Evolutionary conservation across 2,113 vertebrate species (phyloP).

Genomic region (Climacteris rufus): DNA sequence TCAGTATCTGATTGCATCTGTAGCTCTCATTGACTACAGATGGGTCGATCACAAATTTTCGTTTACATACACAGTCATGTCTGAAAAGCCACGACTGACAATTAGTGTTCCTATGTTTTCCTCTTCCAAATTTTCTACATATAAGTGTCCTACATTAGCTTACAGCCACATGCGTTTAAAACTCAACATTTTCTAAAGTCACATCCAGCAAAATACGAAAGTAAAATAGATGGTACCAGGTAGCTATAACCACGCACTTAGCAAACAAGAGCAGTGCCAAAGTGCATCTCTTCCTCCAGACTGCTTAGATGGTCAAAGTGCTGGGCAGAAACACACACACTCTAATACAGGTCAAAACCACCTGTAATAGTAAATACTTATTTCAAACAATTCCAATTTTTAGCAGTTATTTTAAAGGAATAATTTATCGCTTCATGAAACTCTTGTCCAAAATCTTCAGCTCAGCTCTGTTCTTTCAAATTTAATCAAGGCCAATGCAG

Average conservation of each 20-base stretch:
- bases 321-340: neutral
- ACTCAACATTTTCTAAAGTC: conserved; percentile 6
- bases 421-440: neutral
- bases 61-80: neutral
- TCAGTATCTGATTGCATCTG: neutral
- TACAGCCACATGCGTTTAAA: neutral
- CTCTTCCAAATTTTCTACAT: neutral
- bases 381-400: conserved; percentile 37
- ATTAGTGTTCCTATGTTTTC: neutral
- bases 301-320: conserved; percentile 22
- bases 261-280: neutral
- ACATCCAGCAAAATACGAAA: neutral
- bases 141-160: neutral
- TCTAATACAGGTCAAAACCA: conserved; percentile 2
- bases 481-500: neutral
- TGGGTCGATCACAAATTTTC: neutral
- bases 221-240: neutral
- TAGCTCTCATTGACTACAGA: neutral
- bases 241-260: neutral
- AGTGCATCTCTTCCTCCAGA: neutral
- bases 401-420: neutral
- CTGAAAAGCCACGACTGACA: neutral
- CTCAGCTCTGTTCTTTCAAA: neutral
- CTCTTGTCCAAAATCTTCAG: conserved; percentile 5
- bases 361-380: conserved; percentile 18